Evolutionary conservation across 2,888 invertebrate species (phyloP), one percentile per base, ranked within the genome.

Genomic region (Steinernema carpocapsae): DNA sequence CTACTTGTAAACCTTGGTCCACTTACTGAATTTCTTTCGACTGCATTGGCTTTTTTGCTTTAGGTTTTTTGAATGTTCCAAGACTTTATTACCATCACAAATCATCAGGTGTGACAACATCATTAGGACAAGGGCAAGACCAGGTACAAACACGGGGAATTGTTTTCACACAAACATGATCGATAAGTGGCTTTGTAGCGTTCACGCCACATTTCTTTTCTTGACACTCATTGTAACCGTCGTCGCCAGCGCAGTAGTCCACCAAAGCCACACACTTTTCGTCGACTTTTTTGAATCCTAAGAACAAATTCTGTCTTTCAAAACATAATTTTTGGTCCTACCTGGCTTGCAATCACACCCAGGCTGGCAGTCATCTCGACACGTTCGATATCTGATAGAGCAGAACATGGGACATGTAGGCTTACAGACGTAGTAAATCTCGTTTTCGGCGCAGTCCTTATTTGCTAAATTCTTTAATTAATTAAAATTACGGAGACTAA

Each of bases 391-490:
- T 4, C 48, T 17, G 14, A 19, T 4, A 19, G 17, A n/a, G 19
- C 48, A 48, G 48, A 48, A 48, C 19, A 48, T 19, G 17, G 48
- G 48, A 19, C 48, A 48, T 2, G 48, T 48, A 4, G 48, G 48
- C 48, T n/a, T 48, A 14, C 48, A 48, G 48, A 17, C 48, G 48
- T 48, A 48, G 48, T 48, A 48, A 19, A 48, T 48, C 48, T 48
- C 48, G 48, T 48, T 48, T 37, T 37, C 37, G 4, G 3, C 10
- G 37, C 37, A 37, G 37, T 37, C 37, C 37, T 37, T 37, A 10
- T 37, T 37, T 3, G 37, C 37, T 37, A 37, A 37, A 37, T 37
- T 37, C 4, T 6, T 3, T 6, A 37, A 37, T 37, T 10, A 10
- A 10, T 37, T 10, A 37, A 6, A 37, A 37, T n/a, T n/a, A 37